A percentile compares a stretch with the other conserved stretches of the same genome.
Evolutionary conservation across 2,888 invertebrate genomes (phyloP).

Genomic region (Troides helena): DNA sequence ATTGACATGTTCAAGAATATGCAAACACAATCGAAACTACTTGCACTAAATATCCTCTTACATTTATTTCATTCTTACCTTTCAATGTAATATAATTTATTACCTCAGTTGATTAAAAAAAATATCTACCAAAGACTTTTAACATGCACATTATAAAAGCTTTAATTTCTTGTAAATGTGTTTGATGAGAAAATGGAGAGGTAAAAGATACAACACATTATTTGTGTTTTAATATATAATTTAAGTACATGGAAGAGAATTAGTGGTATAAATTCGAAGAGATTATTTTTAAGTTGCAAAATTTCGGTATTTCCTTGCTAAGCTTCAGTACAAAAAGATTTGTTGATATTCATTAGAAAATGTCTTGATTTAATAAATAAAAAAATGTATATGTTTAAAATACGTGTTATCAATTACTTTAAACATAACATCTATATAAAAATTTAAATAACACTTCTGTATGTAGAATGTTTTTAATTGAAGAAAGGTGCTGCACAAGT

Average conservation of each 20-base stretch:
- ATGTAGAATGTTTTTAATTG: background rate
- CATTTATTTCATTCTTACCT: background rate
- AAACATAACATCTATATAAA: constrained; percentile 1
- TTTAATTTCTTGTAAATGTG: no score
- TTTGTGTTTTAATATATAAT: no score
- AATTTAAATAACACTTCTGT: constrained; percentile 3
- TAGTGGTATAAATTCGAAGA: no score
- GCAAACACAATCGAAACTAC: background rate
- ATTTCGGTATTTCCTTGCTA: background rate
- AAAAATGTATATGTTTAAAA: background rate
- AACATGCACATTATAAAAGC: background rate
- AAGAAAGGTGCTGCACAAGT: constrained; percentile 24
- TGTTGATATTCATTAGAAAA: background rate
- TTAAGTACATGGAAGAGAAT: no score
- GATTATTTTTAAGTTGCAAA: no score
- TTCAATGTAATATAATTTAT: background rate
- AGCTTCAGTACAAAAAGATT: background rate
- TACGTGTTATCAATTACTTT: constrained; percentile 5
- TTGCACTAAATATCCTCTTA: background rate
- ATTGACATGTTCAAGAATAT: background rate
- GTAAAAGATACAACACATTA: no score
- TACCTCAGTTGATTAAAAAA: background rate
- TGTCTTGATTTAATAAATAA: background rate
- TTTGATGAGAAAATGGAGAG: no score
- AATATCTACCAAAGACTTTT: background rate